Conservation (phyloP, 2,113 vertebrate species). For the Elgaria multicarinata region DNA sequence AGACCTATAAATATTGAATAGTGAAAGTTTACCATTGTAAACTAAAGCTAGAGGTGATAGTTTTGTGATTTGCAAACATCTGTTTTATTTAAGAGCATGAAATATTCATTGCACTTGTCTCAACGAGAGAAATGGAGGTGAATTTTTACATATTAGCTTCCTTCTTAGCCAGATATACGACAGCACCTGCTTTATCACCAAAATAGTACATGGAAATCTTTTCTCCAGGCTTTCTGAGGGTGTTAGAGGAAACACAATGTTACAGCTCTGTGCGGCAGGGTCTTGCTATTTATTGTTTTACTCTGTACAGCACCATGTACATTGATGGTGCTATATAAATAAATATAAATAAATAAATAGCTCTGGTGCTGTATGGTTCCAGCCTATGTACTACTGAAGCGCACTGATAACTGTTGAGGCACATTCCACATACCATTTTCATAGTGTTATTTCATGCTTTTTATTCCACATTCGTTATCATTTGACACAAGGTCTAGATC, state of each 20-base stretch:
- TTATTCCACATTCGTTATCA: no score
- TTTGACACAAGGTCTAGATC: no score
- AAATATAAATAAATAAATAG: no score
- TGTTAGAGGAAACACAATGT: background rate
- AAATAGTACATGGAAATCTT: background rate
- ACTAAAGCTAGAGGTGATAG: constrained; percentile 7
- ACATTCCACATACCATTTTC: no score
- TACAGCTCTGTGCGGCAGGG: no score
- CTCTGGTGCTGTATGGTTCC: background rate
- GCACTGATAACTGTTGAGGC: no score
- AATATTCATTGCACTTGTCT: constrained; percentile 42
- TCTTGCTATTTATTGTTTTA: no score
- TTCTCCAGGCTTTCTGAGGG: background rate
- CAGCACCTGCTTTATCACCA: background rate
- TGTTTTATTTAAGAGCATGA: constrained; percentile 45
- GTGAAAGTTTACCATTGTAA: background rate
- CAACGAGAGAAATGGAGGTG: constrained; percentile 28
- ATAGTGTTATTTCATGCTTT: no score
- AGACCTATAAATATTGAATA: constrained; percentile 16
- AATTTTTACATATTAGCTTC: constrained; percentile 34
- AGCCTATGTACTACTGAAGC: background rate
- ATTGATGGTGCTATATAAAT: no score
- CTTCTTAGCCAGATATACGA: constrained; percentile 20
- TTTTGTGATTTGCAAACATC: constrained; percentile 39
- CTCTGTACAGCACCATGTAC: no score